phyloP scores from a whole-genome alignment of 92 coral and sea anemone species.

The Actinernus sp. region DNA sequence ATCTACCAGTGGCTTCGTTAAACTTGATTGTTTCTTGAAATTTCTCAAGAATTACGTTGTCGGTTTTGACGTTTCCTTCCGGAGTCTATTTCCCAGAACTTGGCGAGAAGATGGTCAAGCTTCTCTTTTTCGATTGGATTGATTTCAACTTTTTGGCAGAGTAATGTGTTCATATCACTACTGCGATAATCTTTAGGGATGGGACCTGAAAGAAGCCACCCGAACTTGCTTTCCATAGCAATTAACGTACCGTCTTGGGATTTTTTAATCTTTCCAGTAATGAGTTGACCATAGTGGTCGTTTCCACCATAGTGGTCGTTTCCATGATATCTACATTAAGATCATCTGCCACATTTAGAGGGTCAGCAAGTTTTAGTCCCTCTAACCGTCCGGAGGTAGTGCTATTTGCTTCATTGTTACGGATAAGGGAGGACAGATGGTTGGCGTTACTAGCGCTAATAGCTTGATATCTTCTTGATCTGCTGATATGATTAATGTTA shows the following conservation, averaged over 20 bases:
- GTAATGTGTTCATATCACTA: neutral
- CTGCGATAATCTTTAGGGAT: conserved; percentile 14
- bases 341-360: conserved; percentile 2
- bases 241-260: conserved; percentile 10
- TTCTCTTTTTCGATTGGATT: conserved; percentile 8
- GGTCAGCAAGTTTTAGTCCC: conserved; percentile 31
- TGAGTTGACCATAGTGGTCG: conserved; percentile 32
- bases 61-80: neutral
- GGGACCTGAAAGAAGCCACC: conserved; percentile 62
- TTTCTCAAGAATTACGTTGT: neutral
- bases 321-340: conserved; percentile 32
- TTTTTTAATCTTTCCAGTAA: conserved; percentile 30
- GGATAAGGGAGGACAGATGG: conserved; percentile 35
- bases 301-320: too few species aligned
- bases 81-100: conserved; percentile 29
- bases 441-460: conserved; percentile 32
- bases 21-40: conserved; percentile 3
- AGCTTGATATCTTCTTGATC: conserved; percentile 35
- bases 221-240: conserved; percentile 33
- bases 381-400: conserved; percentile 21
- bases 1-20: neutral
- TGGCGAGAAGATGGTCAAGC: conserved; percentile 5
- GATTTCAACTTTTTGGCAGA: neutral
- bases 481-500: conserved; percentile 17
- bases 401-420: conserved; percentile 1